Conservation (phyloP, 2,113 vertebrate genomes). For the Uria lomvia region DNA sequence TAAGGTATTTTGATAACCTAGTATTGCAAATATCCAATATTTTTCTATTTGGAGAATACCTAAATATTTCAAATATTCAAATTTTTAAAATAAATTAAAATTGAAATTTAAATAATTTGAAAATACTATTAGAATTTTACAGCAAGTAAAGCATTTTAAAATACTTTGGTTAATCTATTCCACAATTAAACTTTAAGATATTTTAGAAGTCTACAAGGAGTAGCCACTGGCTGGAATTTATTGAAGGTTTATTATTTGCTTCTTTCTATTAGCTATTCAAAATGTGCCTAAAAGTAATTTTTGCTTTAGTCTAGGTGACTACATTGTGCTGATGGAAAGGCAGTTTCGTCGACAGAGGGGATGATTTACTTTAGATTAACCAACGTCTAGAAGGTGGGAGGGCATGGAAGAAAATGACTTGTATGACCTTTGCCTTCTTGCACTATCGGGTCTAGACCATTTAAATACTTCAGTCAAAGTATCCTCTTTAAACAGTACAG, state of each 20-base stretch:
- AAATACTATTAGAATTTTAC: background rate
- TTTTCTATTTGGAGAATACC: background rate
- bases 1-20: background rate
- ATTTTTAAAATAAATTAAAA: background rate
- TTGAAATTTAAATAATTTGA: background rate
- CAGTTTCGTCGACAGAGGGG: fast-evolving
- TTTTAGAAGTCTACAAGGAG: background rate
- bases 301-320: background rate
- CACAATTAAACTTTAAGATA: background rate
- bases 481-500: conserved; percentile 44
- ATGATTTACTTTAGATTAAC: background rate
- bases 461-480: conserved; percentile 35
- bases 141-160: background rate
- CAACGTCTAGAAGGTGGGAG: background rate
- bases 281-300: background rate
- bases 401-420: background rate
- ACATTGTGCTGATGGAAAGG: background rate
- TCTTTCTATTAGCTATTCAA: background rate
- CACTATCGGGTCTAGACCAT: background rate
- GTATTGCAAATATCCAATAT: background rate
- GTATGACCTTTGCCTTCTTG: conserved; percentile 42
- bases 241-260: background rate
- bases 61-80: background rate
- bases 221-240: background rate
- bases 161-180: background rate